These are phyloP conservation scores for Acholoe squamosa DNA, from an alignment of 2,888 invertebrate genomes.

Conservation along the genomic window DNA sequence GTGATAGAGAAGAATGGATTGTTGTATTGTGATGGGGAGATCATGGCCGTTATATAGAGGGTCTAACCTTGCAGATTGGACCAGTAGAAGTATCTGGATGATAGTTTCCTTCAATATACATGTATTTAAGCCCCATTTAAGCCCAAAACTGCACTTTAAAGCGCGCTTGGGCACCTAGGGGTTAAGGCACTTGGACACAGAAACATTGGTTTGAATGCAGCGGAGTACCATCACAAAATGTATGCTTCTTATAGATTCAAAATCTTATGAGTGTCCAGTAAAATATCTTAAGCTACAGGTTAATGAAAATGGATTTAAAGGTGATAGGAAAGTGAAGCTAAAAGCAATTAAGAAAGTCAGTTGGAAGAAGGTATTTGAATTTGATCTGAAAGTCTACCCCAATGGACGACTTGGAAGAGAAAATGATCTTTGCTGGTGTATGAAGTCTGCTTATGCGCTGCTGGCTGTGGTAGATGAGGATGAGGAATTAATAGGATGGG, in stretches of 20 bases:
- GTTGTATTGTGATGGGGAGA: too few species aligned
- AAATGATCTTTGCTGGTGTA: background rate
- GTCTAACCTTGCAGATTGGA: too few species aligned
- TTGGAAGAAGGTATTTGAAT: background rate
- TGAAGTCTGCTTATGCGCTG: background rate
- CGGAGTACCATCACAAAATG: background rate
- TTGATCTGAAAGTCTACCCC: background rate
- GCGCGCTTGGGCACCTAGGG: too few species aligned
- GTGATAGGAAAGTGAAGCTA: background rate
- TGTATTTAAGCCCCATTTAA: too few species aligned
- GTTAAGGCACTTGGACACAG: background rate
- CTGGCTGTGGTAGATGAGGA: background rate
- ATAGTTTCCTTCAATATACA: too few species aligned
- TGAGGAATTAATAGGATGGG: background rate
- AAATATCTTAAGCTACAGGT: background rate
- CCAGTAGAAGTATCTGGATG: too few species aligned
- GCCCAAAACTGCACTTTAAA: too few species aligned
- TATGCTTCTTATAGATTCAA: background rate
- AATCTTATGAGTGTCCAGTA: background rate
- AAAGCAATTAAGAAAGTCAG: background rate
- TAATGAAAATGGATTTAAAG: background rate
- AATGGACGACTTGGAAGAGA: background rate
- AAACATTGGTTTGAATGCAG: background rate
- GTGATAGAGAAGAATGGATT: too few species aligned
- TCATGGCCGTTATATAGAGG: too few species aligned